Evolutionary conservation across 2,797 vertebrate species (phyloP), one percentile per base, ranked within the genome.

Genomic region (Danio albolineatus): DNA sequence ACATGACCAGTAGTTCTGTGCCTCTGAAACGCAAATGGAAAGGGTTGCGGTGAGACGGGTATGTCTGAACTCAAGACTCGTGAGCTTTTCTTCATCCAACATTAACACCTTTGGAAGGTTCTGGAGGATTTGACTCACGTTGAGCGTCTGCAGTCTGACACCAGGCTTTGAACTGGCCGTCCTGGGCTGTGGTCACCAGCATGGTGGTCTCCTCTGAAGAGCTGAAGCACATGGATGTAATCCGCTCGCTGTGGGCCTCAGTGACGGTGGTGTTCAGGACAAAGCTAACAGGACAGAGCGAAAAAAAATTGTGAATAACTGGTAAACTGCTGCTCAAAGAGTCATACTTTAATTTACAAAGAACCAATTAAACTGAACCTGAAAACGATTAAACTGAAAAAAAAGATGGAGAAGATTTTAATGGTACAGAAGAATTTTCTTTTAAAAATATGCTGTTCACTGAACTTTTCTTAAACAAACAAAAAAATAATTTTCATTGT

Each of bases 161-260:
- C 98, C 98, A 99, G 78, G 94, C 96, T 95, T 98, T 99, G 89
- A 99, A 99, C 80, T 93, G 91, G 44, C 95, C 88, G 62, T 98
- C 97, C 78, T 75, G 93, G 84, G 96, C 94, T 83, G 94, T 69
- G 70, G 97, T 97, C 76, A 97, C 95, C 90, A 99, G 85, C 82
- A 92, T 89, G 81, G 94, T 90, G 85, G 89, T 90, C 48, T 87
- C 88, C 0, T 89, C 49, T 60, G 87, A 76, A 8, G 87, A 90
- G 85, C 92, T 91, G 81, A 99, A 99, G 89, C 95, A 96, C 88
- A 98, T 83, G 82, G 90, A 94, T 46, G 93, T 96, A 86, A 99
- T 91, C 84, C 72, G 89, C 80, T 89, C 92, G 4, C 96, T 95
- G 71, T 99, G 98, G 49, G 97, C 96, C 1, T 90, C 92, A 46